Conservation (phyloP, 2,888 invertebrate genomes). For the Hemicrepidius hirtus region DNA sequence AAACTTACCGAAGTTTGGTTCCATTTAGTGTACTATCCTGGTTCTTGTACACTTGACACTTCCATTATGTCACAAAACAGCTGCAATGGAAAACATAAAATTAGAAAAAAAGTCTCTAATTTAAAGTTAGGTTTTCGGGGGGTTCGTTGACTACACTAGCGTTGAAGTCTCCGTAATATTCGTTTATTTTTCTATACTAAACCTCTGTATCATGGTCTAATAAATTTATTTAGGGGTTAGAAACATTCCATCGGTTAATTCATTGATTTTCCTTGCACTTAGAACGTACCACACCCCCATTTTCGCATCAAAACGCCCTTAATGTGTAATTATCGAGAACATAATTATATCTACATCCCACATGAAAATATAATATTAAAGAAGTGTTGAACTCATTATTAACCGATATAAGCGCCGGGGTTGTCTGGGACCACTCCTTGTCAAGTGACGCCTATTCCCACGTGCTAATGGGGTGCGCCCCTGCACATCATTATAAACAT, state of each 20-base stretch:
- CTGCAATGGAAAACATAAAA: background rate
- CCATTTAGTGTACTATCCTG: conserved; percentile 19
- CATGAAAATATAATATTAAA: conserved; percentile 10
- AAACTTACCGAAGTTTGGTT: conserved; percentile 26
- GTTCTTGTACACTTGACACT: background rate
- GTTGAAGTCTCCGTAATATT: no score
- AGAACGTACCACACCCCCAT: no score
- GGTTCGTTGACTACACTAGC: no score
- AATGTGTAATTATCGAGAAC: no score
- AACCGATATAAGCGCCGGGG: conserved; percentile 29
- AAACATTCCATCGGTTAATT: no score
- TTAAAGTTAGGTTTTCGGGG: no score
- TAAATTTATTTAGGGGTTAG: no score
- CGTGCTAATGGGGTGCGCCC: conserved; percentile 40
- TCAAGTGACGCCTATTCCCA: conserved; percentile 30
- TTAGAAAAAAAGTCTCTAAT: no score
- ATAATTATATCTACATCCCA: conserved; percentile 4
- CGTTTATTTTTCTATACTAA: no score
- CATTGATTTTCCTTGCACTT: no score
- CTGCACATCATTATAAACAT: conserved; percentile 28
- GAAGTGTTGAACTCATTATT: conserved; percentile 29
- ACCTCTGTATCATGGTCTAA: no score
- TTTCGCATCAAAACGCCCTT: no score
- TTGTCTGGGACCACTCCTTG: conserved; percentile 37
- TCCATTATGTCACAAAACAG: background rate